Evolutionary conservation across 2,113 vertebrate genomes (phyloP).

Genomic region (Phoxinus phoxinus): DNA sequence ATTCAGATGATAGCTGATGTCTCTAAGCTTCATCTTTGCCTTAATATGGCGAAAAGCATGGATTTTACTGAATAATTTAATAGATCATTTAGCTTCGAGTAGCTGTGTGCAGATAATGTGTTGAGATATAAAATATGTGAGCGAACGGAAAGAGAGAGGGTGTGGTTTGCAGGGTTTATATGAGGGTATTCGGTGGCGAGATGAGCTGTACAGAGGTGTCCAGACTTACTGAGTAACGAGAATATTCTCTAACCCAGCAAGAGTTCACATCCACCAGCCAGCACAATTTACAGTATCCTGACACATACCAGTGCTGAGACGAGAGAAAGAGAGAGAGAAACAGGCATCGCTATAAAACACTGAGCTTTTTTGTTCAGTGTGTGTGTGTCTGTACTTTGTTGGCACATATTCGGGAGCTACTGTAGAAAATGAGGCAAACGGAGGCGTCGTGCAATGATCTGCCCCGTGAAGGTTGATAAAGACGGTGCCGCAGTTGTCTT

Average conservation of each 20-base stretch:
- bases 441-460: neutral
- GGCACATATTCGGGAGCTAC: neutral
- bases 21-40: neutral
- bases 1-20: neutral
- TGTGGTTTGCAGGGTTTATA: slow-evolving; percentile 22
- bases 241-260: slow-evolving; percentile 74
- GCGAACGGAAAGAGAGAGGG: neutral
- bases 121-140: slow-evolving; percentile 1
- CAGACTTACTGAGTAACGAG: slow-evolving; percentile 56
- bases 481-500: slow-evolving; percentile 61
- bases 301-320: slow-evolving; percentile 70
- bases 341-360: neutral
- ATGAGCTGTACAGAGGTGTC: slow-evolving; percentile 45
- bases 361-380: neutral
- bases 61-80: slow-evolving; percentile 25
- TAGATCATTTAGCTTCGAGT: slow-evolving; percentile 22
- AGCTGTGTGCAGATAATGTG: slow-evolving; percentile 1
- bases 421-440: neutral
- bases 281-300: slow-evolving; percentile 75
- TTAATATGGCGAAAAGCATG: neutral
- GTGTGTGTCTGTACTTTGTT: neutral
- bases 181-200: neutral
- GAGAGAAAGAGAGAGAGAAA: slow-evolving; percentile 7
- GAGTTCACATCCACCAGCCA: slow-evolving; percentile 72
- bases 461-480: neutral